Evolutionary conservation across 2,113 vertebrate species (phyloP), one percentile per base, ranked within the genome.

Genomic region (Heterotilapia buettikoferi): DNA sequence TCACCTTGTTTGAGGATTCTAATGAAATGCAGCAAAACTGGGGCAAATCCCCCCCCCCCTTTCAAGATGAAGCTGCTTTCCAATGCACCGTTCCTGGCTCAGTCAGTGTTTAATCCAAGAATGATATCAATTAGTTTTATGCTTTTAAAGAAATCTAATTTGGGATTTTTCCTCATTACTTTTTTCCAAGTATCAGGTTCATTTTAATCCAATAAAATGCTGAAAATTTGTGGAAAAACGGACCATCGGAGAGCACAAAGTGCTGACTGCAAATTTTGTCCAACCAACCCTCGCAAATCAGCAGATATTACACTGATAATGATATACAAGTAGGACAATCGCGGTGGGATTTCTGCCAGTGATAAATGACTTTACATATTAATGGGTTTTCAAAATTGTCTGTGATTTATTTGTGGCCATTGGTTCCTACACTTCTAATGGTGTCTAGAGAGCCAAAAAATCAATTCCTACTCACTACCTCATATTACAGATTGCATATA

Each of bases 21-120:
- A 86, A 85, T 85, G 89, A 91, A 90, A 88, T 82, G 92, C 90
- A 91, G 88, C 21, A 90, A 90, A 95, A 89, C 26, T 87, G 88
- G 87, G 89, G 79, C 86, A 90, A 66, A 88, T 50, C 38, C 24
- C 7, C n/a, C 54, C 57, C 13, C 33, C 38, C 11, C n/a, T 21
- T 59, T 7, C 47, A 52, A 89, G 38, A 82, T 6, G 10, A 43
- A 43, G 78, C 71, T 82, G 61, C 87, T 78, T 47, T 85, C 33
- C 14, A 68, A 79, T 78, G 84, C 85, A 31, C 33, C 1, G 3
- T 83, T 57, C 80, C 38, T 26, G 14, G 84, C 86, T 85, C 63
- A 21, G 31, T 11, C 47, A 24, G n/a, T 31, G n/a, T 57, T 66
- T 82, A 47, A 84, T 81, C 54, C 59, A 38, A 85, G 80, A 81